A percentile compares a stretch with the other conserved stretches of the same genome.
Evolutionary conservation across 1,140 invertebrate genomes (phyloP).

Genomic region (Camponotus floridanus): DNA sequence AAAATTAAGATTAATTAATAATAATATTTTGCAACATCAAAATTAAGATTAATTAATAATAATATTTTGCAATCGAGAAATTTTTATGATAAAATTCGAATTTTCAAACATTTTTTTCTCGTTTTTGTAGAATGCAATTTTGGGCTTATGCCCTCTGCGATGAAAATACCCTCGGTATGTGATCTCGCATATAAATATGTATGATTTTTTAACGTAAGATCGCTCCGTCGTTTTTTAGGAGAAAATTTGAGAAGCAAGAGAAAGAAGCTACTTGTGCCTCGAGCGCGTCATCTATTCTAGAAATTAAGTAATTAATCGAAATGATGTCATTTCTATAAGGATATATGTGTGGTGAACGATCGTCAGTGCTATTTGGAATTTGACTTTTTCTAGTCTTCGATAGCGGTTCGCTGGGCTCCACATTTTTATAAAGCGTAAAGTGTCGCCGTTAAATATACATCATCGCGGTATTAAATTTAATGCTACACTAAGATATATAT

Average conservation of each 20-base stretch:
- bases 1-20: too few species aligned
- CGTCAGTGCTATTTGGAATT: constrained; percentile 62
- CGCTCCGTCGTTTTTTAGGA: constrained; percentile 36
- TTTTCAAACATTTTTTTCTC: too few species aligned
- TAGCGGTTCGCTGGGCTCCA: constrained; percentile 60
- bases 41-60: too few species aligned
- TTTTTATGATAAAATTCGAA: too few species aligned
- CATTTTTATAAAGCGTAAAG: constrained; percentile 60
- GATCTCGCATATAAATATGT: background rate
- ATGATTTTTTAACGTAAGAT: constrained; percentile 21
- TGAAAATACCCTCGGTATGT: too few species aligned
- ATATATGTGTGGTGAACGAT: constrained; percentile 65
- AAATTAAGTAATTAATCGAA: constrained; percentile 59
- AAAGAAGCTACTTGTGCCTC: constrained; percentile 71
- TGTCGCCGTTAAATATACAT: constrained; percentile 55
- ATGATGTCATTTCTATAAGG: constrained; percentile 65
- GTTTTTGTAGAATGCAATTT: too few species aligned
- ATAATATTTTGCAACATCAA: too few species aligned
- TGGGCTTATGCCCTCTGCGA: too few species aligned
- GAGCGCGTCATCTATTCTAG: constrained; percentile 71
- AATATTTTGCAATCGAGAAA: too few species aligned
- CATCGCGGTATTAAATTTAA: constrained; percentile 8
- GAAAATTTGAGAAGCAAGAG: constrained; percentile 48
- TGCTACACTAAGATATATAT: too few species aligned
- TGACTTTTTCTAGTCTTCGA: constrained; percentile 66